Evolutionary conservation across 2,888 invertebrate genomes (phyloP).

Genomic region (Hirtodrosophila confusa): DNA sequence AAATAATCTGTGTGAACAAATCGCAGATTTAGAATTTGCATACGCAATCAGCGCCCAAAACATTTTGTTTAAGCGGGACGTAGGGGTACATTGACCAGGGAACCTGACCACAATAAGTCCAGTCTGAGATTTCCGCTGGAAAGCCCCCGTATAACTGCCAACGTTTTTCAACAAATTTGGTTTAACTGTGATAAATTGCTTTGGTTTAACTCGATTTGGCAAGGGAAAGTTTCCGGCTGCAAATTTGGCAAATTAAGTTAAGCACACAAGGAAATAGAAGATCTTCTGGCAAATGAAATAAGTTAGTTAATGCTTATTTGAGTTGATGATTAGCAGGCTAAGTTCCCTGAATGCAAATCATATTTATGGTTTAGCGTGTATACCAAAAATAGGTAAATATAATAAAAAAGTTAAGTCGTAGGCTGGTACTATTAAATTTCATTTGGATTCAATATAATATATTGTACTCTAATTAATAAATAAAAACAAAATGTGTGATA

Average conservation of each 20-base stretch:
- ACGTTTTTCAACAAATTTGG: constrained; percentile 22
- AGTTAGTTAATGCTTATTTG: neutral
- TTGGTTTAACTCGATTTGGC: constrained; percentile 25
- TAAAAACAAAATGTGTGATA: too few species aligned
- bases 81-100: neutral
- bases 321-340: neutral
- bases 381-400: too few species aligned
- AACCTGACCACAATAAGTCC: constrained; percentile 15
- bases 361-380: neutral
- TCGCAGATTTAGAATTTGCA: constrained; percentile 46
- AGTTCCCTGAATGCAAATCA: neutral
- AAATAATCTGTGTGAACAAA: constrained; percentile 53
- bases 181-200: constrained; percentile 14
- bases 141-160: constrained; percentile 12
- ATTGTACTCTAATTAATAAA: too few species aligned
- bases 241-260: constrained; percentile 11
- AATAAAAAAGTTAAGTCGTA: too few species aligned
- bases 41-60: constrained; percentile 42
- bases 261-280: constrained; percentile 9
- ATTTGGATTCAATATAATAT: too few species aligned
- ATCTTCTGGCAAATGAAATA: constrained; percentile 7
- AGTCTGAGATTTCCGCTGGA: neutral
- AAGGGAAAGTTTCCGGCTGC: constrained; percentile 33
- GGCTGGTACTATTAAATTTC: too few species aligned
- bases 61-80: neutral